Conservation (phyloP, 2,888 invertebrate species). For the Mimachlamys varia region DNA sequence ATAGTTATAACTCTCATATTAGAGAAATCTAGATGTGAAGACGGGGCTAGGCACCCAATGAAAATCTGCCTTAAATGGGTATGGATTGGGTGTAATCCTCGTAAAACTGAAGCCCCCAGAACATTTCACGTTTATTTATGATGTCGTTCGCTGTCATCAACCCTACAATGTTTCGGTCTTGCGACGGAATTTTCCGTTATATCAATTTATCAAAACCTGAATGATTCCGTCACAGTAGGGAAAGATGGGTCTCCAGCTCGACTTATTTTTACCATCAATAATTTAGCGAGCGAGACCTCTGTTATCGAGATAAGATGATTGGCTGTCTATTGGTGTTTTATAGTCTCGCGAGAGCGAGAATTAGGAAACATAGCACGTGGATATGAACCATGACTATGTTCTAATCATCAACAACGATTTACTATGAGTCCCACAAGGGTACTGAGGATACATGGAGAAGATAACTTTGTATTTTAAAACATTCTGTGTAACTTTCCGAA, state of each 20-base stretch:
- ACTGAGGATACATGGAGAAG: not conserved
- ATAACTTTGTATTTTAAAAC: not conserved
- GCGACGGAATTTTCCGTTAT: conserved; percentile 15
- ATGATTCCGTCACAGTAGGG: conserved; percentile 28
- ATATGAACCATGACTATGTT: conserved; percentile 31
- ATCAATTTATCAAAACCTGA: conserved; percentile 31
- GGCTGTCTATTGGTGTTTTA: conserved; percentile 31
- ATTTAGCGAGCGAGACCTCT: conserved; percentile 25
- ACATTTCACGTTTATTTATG: conserved; percentile 25
- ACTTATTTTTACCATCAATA: conserved; percentile 29
- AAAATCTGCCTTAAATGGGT: conserved; percentile 31
- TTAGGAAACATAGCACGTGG: conserved; percentile 14
- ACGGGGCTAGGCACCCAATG: conserved; percentile 8
- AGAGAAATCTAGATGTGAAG: conserved; percentile 31
- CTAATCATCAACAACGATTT: not conserved
- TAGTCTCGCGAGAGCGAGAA: conserved; percentile 27
- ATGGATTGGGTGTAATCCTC: conserved; percentile 36
- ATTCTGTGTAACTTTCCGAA: not conserved
- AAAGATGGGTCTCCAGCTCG: conserved; percentile 31
- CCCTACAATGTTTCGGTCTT: conserved; percentile 6
- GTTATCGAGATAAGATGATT: conserved; percentile 31
- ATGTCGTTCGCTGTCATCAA: conserved; percentile 23
- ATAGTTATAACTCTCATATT: conserved; percentile 28
- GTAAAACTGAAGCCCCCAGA: conserved; percentile 30
- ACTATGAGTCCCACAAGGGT: not conserved